A percentile compares a stretch with the other conserved stretches of the same genome.
Conservation (phyloP, 2,113 vertebrate species). For the Macaca mulatta region DNA sequence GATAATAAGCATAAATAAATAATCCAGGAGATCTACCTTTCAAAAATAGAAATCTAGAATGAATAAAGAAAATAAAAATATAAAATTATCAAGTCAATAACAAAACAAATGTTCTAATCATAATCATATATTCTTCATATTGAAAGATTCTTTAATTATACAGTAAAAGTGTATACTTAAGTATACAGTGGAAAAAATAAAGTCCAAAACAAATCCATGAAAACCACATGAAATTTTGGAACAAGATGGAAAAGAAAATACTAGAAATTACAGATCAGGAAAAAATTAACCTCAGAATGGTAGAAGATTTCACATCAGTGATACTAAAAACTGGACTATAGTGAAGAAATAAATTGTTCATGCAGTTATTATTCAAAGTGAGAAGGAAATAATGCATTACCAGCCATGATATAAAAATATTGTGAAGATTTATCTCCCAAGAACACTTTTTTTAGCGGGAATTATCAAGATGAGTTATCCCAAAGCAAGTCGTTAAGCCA, state of each 20-base stretch:
- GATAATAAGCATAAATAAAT: not conserved
- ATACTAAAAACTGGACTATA: not conserved
- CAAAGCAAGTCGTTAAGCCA: not conserved
- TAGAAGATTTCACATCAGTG: not conserved
- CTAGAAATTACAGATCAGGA: not conserved
- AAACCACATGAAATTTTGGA: not conserved
- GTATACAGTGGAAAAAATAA: not conserved
- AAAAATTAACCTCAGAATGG: not conserved
- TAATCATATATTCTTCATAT: not conserved
- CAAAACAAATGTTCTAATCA: not conserved
- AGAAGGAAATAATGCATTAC: not conserved
- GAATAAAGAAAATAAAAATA: not conserved
- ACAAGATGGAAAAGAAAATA: not conserved
- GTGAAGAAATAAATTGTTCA: not conserved
- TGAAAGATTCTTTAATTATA: not conserved
- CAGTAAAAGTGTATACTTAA: not conserved
- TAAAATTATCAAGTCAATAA: not conserved
- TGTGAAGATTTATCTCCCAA: not conserved
- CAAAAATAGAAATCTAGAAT: not conserved
- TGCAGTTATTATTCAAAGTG: not conserved
- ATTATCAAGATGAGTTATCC: not conserved
- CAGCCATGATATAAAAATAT: not conserved
- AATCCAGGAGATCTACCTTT: not conserved
- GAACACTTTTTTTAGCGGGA: not conserved
- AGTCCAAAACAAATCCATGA: not conserved